phyloP scores from a whole-genome alignment of 2,113 vertebrate species.

The Seriola aureovittata region DNA sequence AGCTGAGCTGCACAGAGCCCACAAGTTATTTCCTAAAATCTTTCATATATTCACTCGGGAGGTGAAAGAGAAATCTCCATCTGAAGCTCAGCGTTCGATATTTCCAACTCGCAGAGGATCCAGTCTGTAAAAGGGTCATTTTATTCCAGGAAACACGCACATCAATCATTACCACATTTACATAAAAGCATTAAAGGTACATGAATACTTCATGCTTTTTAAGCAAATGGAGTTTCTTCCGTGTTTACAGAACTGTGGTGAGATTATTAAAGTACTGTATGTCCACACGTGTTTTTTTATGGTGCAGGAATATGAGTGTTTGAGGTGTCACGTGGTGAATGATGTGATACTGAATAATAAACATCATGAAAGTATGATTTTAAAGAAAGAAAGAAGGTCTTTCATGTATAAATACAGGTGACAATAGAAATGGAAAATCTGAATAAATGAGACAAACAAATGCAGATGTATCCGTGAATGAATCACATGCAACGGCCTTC shows the following conservation, averaged over 20 bases:
- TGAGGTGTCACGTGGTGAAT: too few species aligned
- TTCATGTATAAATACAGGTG: too few species aligned
- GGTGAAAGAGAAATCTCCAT: constrained; percentile 13
- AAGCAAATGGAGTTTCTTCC: not conserved
- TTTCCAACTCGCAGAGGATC: not conserved
- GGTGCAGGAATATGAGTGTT: too few species aligned
- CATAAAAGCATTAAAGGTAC: constrained; percentile 13
- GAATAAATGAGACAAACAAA: too few species aligned
- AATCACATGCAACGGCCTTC: too few species aligned
- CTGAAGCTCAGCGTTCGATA: not conserved
- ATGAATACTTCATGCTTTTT: not conserved
- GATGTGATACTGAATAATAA: too few species aligned
- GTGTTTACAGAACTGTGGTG: not conserved
- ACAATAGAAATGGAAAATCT: too few species aligned
- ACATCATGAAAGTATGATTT: too few species aligned
- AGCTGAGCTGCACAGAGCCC: constrained; percentile 11
- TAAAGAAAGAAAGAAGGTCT: too few species aligned
- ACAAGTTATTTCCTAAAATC: constrained; percentile 20
- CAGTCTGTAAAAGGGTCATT: not conserved
- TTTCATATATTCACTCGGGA: not conserved
- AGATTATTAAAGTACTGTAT: too few species aligned
- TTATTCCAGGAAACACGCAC: not conserved
- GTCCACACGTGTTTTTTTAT: too few species aligned
- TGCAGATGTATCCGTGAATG: too few species aligned
- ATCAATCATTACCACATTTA: not conserved